Evolutionary conservation across 2,888 invertebrate species (phyloP).

Genomic region (Diaperis boleti): DNA sequence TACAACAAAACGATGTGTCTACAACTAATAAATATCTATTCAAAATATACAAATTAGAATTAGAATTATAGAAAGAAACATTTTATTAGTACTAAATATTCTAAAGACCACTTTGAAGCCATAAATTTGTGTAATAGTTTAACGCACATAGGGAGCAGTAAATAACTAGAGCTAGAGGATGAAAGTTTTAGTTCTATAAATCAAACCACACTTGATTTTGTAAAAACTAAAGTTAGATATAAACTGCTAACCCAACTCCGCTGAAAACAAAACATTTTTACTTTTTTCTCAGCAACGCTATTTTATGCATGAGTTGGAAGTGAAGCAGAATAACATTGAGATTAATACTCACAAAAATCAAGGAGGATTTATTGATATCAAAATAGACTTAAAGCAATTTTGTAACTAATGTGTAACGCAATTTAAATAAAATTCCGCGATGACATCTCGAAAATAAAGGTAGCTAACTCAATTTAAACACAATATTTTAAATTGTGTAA

Average conservation of each 20-base stretch:
- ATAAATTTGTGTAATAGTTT: not conserved
- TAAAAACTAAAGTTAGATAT: not conserved
- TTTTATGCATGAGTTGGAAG: constrained; percentile 1
- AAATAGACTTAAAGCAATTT: no score
- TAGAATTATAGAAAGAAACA: no score
- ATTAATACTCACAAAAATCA: not conserved
- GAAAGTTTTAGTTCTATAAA: constrained; percentile 9
- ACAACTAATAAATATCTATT: no score
- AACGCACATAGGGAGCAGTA: not conserved
- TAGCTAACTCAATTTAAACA: no score
- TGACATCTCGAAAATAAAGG: not conserved
- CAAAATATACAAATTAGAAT: no score
- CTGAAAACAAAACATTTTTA: constrained; percentile 6
- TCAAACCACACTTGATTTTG: not conserved
- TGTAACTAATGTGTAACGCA: not conserved
- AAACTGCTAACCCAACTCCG: not conserved
- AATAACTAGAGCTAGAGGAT: not conserved
- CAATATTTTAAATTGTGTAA: not conserved
- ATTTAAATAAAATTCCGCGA: not conserved
- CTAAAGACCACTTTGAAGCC: no score
- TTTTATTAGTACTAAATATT: no score
- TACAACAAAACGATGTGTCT: no score
- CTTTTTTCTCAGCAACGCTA: not conserved
- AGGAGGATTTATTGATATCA: no score
- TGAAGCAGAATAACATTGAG: not conserved